Percentiles rank a stretch among this genome's conserved stretches.
These are phyloP conservation scores for Cylloceria caligata DNA, from an alignment of 2,888 invertebrate species.

Conservation along the genomic window DNA sequence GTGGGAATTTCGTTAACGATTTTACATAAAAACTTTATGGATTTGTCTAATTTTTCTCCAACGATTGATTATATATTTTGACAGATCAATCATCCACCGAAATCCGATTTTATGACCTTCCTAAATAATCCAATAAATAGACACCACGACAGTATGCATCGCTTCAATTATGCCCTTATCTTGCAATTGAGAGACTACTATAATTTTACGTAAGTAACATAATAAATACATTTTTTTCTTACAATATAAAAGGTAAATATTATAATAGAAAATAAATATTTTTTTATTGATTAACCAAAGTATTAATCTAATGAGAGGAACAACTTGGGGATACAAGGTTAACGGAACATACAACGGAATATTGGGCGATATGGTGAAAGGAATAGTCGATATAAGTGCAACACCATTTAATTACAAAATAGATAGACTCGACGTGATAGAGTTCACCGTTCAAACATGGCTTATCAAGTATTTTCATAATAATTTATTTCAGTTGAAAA, in stretches of 20 bases:
- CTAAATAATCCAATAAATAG: constrained; percentile 85
- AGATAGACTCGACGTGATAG: constrained; percentile 87
- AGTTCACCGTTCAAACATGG: constrained; percentile 88
- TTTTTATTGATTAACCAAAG: constrained; percentile 64
- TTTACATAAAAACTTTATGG: too few relatives aligned
- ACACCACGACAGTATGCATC: constrained; percentile 88
- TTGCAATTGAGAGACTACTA: constrained; percentile 88
- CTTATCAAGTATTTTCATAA: constrained; percentile 85
- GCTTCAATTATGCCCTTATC: constrained; percentile 87
- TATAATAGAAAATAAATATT: not conserved
- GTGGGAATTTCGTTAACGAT: too few relatives aligned
- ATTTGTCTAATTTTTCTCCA: constrained; percentile 37
- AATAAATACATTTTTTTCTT: too few relatives aligned
- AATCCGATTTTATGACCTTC: constrained; percentile 81
- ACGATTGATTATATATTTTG: constrained; percentile 6
- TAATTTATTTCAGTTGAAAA: not conserved
- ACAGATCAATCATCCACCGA: constrained; percentile 73
- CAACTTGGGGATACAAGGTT: constrained; percentile 77
- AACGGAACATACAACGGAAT: constrained; percentile 78
- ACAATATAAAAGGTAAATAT: too few relatives aligned
- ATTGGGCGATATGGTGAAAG: constrained; percentile 77
- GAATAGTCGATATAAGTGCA: constrained; percentile 88
- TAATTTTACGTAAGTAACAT: constrained; percentile 87
- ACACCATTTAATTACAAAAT: constrained; percentile 88
- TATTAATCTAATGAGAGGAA: constrained; percentile 72